Percentiles rank a stretch among this genome's conserved stretches.
phyloP scores from a whole-genome alignment of 2,797 vertebrate genomes.

The Melopsittacus undulatus region DNA sequence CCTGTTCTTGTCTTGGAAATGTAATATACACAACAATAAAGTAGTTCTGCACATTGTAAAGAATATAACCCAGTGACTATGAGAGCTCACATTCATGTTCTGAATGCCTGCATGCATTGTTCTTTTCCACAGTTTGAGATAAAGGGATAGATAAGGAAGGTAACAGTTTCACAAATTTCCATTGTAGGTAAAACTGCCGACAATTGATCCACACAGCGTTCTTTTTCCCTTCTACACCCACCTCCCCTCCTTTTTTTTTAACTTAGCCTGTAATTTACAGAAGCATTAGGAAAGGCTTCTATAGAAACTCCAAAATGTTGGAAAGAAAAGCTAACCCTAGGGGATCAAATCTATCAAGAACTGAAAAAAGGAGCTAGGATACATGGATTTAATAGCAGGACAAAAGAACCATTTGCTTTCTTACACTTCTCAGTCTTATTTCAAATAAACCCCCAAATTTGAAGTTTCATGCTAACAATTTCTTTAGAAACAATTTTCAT shows the following conservation, averaged over 20 bases:
- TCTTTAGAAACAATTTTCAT: neutral
- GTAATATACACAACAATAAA: neutral
- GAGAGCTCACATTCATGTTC: neutral
- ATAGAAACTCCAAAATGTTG: neutral
- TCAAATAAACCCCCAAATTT: neutral
- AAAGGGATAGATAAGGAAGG: neutral
- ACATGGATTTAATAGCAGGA: neutral
- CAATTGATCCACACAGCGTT: neutral
- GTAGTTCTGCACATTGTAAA: neutral
- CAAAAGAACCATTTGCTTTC: neutral
- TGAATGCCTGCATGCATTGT: neutral
- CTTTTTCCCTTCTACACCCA: neutral
- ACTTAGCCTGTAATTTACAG: neutral
- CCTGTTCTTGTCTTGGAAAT: neutral
- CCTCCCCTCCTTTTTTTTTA: rapidly evolving
- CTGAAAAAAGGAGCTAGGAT: neutral
- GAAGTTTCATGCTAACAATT: neutral
- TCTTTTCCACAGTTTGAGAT: neutral
- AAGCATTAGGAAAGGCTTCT: neutral
- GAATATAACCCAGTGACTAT: neutral
- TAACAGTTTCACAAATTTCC: neutral
- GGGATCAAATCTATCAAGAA: neutral
- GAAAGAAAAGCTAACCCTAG: neutral
- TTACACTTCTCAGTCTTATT: neutral
- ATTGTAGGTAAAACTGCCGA: neutral